Evolutionary conservation across 1,140 invertebrate species (phyloP).

Genomic region (Lepidurus couesii): DNA sequence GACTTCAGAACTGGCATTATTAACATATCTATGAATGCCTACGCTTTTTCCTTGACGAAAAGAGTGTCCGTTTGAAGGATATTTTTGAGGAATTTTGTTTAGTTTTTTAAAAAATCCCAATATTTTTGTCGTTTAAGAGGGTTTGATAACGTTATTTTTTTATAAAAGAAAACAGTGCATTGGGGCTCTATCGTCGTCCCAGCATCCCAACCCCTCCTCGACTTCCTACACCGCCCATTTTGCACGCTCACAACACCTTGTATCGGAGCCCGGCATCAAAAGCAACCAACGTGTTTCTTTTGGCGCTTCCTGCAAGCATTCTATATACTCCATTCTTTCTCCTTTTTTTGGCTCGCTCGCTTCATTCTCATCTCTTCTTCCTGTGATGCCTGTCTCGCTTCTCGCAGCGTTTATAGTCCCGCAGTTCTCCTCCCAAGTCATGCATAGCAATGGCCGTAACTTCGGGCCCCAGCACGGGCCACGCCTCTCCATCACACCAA

Average conservation of each 20-base stretch:
- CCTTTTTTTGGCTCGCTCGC: background rate
- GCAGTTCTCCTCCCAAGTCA: conserved; percentile 20
- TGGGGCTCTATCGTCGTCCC: no score
- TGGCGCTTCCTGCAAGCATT: background rate
- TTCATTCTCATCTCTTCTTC: background rate
- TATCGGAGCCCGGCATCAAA: conserved; percentile 11
- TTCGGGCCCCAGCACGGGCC: background rate
- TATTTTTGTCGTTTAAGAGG: no score
- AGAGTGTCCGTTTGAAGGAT: no score
- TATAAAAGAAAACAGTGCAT: no score
- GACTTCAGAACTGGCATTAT: background rate
- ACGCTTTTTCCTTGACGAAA: no score
- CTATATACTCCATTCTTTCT: background rate
- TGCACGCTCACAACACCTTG: conserved; percentile 17
- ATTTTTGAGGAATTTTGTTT: no score
- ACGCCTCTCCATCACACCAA: conserved; percentile 17
- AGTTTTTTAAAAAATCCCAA: no score
- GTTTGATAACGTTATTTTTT: no score
- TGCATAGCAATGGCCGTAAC: conserved; percentile 21
- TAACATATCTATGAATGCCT: no score
- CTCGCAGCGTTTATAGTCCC: background rate
- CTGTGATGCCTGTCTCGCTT: background rate
- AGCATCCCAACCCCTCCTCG: background rate
- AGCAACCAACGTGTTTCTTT: background rate
- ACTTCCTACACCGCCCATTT: background rate